These are phyloP conservation scores for Esox niger DNA, from an alignment of 2,113 vertebrate species.

Conservation along the genomic window DNA sequence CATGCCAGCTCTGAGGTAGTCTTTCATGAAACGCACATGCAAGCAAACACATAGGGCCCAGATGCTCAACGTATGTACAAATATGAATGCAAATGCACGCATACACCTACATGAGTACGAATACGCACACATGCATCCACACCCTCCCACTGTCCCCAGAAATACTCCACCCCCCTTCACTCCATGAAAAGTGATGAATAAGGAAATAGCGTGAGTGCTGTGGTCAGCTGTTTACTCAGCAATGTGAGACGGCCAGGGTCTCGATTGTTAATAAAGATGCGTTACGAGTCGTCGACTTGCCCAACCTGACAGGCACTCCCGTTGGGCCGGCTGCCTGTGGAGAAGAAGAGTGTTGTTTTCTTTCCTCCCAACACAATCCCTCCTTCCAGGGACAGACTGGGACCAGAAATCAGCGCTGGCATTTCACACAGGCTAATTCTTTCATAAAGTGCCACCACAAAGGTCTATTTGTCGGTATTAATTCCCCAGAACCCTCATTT, in stretches of 20 bases:
- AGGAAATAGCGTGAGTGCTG: conserved; percentile 22
- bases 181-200: conserved; percentile 33
- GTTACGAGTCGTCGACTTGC: background rate
- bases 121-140: background rate
- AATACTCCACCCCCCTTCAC: conserved; percentile 20
- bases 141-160: conserved; percentile 16
- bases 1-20: conserved; percentile 19
- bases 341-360: background rate
- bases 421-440: too few relatives aligned
- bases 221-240: conserved; percentile 19
- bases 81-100: background rate
- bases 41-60: background rate
- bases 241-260: conserved; percentile 1
- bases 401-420: too few relatives aligned
- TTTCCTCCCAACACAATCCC: too few relatives aligned
- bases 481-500: too few relatives aligned
- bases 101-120: too few relatives aligned
- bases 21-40: background rate
- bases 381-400: too few relatives aligned
- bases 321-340: background rate
- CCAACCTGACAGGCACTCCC: background rate
- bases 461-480: too few relatives aligned
- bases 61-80: too few relatives aligned
- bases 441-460: too few relatives aligned
- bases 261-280: conserved; percentile 23